Percentiles rank a stretch among this genome's conserved stretches.
phyloP scores from a whole-genome alignment of 2,888 invertebrate species.

The Hypselothyrea guttata region DNA sequence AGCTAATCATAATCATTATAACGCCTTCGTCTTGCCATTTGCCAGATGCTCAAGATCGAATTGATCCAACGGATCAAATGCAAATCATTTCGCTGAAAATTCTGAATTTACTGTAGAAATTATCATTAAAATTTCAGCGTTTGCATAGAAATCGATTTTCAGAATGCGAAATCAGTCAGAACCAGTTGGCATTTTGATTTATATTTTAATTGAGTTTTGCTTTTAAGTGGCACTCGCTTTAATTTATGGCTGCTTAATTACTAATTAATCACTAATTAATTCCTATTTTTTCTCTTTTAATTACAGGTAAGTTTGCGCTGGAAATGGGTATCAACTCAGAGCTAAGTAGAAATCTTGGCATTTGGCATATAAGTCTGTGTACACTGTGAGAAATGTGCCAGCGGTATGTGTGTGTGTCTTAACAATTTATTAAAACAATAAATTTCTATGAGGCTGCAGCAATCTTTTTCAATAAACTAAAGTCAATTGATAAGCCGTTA shows the following conservation, averaged over 20 bases:
- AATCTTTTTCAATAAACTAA: background rate
- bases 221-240: too few species aligned
- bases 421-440: background rate
- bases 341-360: background rate
- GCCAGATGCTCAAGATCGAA: constrained; percentile 5
- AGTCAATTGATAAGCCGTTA: background rate
- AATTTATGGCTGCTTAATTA: constrained; percentile 27
- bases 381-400: constrained; percentile 2
- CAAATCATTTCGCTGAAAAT: constrained; percentile 5
- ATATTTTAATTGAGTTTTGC: constrained; percentile 36
- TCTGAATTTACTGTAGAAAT: constrained; percentile 53
- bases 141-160: constrained; percentile 9
- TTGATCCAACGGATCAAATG: constrained; percentile 4
- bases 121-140: constrained; percentile 36
- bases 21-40: constrained; percentile 29
- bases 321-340: too few species aligned
- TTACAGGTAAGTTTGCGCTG: constrained; percentile 24
- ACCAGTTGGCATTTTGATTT: constrained; percentile 31
- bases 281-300: constrained; percentile 16
- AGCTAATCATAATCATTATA: constrained; percentile 34
- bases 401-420: too few species aligned
- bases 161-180: constrained; percentile 19
- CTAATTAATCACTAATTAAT: constrained; percentile 44
- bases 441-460: background rate
- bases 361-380: constrained; percentile 9